These are phyloP conservation scores for Chaenocephalus aceratus DNA, from an alignment of 2,113 vertebrate genomes.

Conservation along the genomic window DNA sequence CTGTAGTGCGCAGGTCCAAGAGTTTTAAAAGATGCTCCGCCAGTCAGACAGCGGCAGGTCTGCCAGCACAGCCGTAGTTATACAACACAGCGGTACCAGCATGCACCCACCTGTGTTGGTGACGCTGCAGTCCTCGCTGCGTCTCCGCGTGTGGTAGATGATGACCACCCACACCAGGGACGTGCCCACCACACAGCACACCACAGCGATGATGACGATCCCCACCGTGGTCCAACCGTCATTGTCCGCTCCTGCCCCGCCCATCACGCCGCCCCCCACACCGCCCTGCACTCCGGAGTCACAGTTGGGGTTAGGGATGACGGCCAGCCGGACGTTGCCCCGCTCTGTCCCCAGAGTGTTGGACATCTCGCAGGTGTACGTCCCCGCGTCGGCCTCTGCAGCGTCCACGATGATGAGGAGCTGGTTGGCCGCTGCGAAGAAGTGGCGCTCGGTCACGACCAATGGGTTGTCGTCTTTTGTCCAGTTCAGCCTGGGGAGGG, in stretches of 20 bases:
- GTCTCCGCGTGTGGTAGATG: conserved; percentile 96
- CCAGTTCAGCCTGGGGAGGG: conserved; percentile 93
- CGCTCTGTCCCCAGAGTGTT: conserved; percentile 94
- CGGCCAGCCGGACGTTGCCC: conserved; percentile 89
- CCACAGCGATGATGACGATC: conserved; percentile 97
- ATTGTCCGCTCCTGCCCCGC: conserved; percentile 79
- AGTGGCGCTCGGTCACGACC: conserved; percentile 92
- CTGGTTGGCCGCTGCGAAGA: conserved; percentile 96
- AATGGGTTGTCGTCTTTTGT: conserved; percentile 96
- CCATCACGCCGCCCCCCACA: conserved; percentile 53
- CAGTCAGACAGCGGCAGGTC: too few species aligned
- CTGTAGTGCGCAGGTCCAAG: too few species aligned
- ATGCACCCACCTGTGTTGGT: conserved; percentile 93
- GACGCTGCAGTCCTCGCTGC: conserved; percentile 95
- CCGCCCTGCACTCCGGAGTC: conserved; percentile 88
- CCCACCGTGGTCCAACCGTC: conserved; percentile 97
- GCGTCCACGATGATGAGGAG: conserved; percentile 96
- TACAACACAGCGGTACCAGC: not conserved
- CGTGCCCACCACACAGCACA: conserved; percentile 98
- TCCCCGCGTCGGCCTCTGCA: conserved; percentile 90
- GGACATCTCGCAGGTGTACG: conserved; percentile 97
- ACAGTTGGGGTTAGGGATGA: conserved; percentile 93
- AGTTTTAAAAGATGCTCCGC: too few species aligned
- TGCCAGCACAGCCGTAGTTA: too few species aligned
- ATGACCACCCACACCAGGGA: conserved; percentile 99